Percentiles rank a stretch among this genome's conserved stretches.
phyloP scores from a whole-genome alignment of 1,140 invertebrate species.

The Formica exsecta region DNA sequence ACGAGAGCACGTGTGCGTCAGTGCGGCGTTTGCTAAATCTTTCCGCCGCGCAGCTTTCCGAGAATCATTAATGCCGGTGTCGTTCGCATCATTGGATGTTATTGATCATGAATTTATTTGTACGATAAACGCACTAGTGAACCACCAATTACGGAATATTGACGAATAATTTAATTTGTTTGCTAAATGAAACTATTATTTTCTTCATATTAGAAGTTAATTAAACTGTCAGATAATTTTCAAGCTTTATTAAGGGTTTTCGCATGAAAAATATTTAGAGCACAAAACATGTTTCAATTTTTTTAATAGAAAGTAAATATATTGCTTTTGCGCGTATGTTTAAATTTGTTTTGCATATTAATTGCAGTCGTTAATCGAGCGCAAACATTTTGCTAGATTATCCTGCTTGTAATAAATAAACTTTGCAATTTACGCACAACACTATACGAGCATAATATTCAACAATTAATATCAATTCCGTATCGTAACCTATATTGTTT shows the following conservation, averaged over 20 bases:
- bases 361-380: slow-evolving; percentile 29
- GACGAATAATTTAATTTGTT: slow-evolving; percentile 9
- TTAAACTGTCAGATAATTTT: slow-evolving; percentile 10
- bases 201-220: background rate
- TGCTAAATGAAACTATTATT: slow-evolving; percentile 8
- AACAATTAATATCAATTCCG: slow-evolving; percentile 51
- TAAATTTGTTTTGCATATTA: slow-evolving; percentile 40
- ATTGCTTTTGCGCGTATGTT: background rate
- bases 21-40: slow-evolving; percentile 50
- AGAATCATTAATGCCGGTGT: slow-evolving; percentile 66
- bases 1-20: slow-evolving; percentile 68
- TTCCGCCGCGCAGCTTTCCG: slow-evolving; percentile 47
- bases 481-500: slow-evolving; percentile 34
- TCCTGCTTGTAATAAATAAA: slow-evolving; percentile 35
- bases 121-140: background rate
- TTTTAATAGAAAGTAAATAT: slow-evolving; percentile 14
- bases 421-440: slow-evolving; percentile 40
- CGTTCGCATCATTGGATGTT: slow-evolving; percentile 62
- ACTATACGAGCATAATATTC: slow-evolving; percentile 29
- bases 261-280: background rate
- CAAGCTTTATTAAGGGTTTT: background rate
- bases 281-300: background rate
- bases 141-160: background rate
- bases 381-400: slow-evolving; percentile 15
- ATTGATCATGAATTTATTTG: slow-evolving; percentile 52